phyloP scores from a whole-genome alignment of 2,113 vertebrate genomes.

The Takifugu bimaculatus region DNA sequence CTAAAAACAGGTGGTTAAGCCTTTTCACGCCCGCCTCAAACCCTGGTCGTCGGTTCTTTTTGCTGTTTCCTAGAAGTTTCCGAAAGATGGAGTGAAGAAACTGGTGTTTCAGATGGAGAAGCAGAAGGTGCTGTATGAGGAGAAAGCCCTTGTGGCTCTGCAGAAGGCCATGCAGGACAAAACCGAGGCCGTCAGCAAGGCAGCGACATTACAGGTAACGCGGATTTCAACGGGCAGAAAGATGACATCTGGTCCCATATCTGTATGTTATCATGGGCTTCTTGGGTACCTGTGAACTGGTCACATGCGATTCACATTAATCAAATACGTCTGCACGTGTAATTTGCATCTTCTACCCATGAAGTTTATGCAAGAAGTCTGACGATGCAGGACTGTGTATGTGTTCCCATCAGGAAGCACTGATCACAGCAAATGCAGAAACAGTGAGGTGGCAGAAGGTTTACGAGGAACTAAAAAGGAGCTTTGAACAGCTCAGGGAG shows the following conservation, averaged over 20 bases:
- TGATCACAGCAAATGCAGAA: slow-evolving; percentile 71
- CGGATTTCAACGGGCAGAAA: background rate
- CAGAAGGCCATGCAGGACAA: slow-evolving; percentile 86
- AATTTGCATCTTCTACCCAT: background rate
- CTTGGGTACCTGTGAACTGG: background rate
- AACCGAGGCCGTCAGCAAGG: slow-evolving; percentile 73
- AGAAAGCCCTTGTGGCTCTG: slow-evolving; percentile 81
- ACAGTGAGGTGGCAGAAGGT: slow-evolving; percentile 78
- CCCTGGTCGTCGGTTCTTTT: background rate
- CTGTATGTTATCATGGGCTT: background rate
- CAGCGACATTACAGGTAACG: slow-evolving; percentile 81
- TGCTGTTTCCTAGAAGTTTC: slow-evolving; percentile 44
- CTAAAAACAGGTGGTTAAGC: background rate
- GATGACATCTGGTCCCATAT: background rate
- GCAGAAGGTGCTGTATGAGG: slow-evolving; percentile 84
- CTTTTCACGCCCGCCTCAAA: background rate
- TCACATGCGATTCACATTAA: background rate
- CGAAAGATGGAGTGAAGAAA: slow-evolving; percentile 81
- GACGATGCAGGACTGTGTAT: background rate
- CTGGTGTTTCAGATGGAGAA: slow-evolving; percentile 87
- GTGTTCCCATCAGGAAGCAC: slow-evolving; percentile 71
- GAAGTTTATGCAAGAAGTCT: background rate
- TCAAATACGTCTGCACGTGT: background rate
- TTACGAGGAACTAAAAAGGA: slow-evolving; percentile 71
- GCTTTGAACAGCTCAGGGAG: slow-evolving; percentile 57